Percentiles rank a stretch among this genome's conserved stretches.
These are phyloP conservation scores for Shargacucullia verbasci DNA, from an alignment of 2,888 invertebrate genomes.

Conservation along the genomic window DNA sequence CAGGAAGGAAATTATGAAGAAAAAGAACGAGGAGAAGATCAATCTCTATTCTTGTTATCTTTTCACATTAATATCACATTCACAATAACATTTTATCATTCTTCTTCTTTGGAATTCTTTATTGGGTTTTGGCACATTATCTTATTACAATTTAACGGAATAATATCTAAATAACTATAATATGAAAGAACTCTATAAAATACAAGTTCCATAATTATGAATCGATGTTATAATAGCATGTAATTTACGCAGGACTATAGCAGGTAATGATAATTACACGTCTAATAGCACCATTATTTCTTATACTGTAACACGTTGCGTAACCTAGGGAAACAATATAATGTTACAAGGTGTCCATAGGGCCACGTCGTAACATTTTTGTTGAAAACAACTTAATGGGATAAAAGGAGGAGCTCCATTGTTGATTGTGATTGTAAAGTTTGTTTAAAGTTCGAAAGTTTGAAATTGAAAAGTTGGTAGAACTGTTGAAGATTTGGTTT, in stretches of 20 bases:
- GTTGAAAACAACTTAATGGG: neutral
- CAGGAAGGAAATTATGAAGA: no score
- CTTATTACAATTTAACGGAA: no score
- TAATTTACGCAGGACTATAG: conserved; percentile 1
- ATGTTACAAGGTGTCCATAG: neutral
- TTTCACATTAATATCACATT: no score
- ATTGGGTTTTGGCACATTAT: no score
- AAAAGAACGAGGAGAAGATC: no score
- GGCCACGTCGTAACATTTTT: neutral
- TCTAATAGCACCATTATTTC: neutral
- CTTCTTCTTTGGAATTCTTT: no score
- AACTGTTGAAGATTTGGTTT: no score
- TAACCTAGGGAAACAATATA: conserved; percentile 5
- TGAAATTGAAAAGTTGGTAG: conserved; percentile 5
- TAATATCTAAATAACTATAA: no score
- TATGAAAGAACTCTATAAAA: no score
- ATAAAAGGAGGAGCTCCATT: neutral
- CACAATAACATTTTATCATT: no score
- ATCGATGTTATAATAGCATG: neutral
- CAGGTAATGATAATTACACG: neutral
- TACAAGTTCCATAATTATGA: neutral
- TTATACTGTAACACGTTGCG: neutral
- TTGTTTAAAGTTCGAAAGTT: neutral
- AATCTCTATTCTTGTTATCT: no score
- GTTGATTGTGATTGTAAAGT: neutral